Base-by-base conservation (phyloP, 1,140 invertebrate genomes). In the Metaphire vulgaris region DNA sequence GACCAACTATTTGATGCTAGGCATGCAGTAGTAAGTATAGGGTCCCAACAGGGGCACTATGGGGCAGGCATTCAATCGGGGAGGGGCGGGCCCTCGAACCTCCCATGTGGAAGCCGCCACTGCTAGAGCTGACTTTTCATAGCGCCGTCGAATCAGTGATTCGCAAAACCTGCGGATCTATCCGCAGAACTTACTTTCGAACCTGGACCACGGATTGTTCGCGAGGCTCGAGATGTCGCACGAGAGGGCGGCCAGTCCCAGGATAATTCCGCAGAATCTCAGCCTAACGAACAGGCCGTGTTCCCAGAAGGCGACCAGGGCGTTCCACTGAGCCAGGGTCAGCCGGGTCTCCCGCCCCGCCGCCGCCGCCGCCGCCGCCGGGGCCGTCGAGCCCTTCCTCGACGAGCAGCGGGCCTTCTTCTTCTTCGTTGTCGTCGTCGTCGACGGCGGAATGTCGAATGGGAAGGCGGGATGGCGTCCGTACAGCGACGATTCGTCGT, bases 281-380 rank as follows among this genome's bases (percentile, higher is more conserved):
- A 80, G 76, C 34, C 81, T 78, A 1, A 82, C 77, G 76, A 86
- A 86, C 2, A 81, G 41, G 1, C 78, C 77, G 74, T 86, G 84
- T 34, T 85, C 81, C 84, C 84, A 86, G 78, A 82, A 86, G 21
- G 81, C 81, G 1, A 79, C 76, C 12, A 86, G 74, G 31, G 81
- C 77, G 41, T 82, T 81, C 81, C 83, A 83, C 68, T 86, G 82
- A 6, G 80, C 76, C 28, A 79, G 74, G 6, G 80, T 82, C 33
- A 85, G 76, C 29, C 82, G 76, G 1, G 81, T 80, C 30, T 83
- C 78, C n/a, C 41, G 31, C 21, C 69, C 72, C 31, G 56, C 32
- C 31, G 34, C 69, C 74, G 26, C 31, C 31, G 72, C 66, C 31
- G 28, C 26, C 15, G 28, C 32, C 14, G 66, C 21, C 41, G 41